phyloP scores from a whole-genome alignment of 2,113 vertebrate genomes.

The Labrus mixtus region DNA sequence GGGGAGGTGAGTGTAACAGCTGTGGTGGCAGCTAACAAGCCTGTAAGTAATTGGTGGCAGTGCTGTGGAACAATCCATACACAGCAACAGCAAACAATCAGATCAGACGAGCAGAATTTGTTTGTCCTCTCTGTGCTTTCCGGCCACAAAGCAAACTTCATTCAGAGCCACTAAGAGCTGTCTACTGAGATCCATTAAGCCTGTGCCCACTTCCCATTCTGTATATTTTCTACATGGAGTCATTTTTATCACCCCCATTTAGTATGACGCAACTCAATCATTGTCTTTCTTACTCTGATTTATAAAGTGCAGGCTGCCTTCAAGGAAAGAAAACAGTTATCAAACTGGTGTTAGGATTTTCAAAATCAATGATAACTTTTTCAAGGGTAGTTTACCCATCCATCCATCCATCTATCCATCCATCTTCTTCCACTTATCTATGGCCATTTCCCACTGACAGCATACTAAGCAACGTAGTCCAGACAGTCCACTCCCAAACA shows the following conservation, averaged over 20 bases:
- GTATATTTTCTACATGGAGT: background rate
- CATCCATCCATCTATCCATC: background rate
- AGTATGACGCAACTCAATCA: background rate
- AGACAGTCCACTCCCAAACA: too few species aligned
- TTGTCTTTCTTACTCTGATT: background rate
- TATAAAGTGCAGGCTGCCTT: background rate
- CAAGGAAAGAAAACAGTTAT: background rate
- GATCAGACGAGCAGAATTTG: conserved; percentile 61
- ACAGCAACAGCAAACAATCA: conserved; percentile 63
- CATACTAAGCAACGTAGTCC: background rate
- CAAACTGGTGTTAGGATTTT: background rate
- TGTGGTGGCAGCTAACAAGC: conserved; percentile 63
- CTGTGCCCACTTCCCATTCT: conserved; percentile 12
- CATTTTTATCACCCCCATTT: background rate
- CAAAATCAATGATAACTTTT: background rate
- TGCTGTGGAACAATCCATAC: conserved; percentile 60
- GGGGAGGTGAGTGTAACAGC: conserved; percentile 62
- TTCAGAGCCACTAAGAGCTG: conserved; percentile 27
- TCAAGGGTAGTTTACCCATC: background rate
- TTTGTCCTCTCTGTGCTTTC: conserved; percentile 43
- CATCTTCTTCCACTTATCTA: background rate
- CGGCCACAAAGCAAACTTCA: conserved; percentile 48
- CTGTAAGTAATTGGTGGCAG: conserved; percentile 69
- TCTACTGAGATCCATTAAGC: conserved; percentile 19
- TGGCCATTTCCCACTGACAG: background rate